Evolutionary conservation across 2,888 invertebrate genomes (phyloP).

Genomic region (Lissonota sp.): DNA sequence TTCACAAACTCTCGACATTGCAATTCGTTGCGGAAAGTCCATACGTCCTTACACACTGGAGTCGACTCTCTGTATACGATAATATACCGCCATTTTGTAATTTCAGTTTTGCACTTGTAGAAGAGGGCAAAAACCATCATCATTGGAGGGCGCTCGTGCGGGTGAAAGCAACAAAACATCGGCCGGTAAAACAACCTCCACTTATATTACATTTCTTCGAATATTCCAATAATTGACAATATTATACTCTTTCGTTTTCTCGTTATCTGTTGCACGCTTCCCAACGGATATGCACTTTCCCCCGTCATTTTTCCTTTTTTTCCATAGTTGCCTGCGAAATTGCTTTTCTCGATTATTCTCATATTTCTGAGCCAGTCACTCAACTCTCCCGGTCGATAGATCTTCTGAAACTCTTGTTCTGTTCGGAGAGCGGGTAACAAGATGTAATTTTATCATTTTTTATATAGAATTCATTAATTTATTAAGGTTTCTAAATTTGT

Average conservation of each 20-base stretch:
- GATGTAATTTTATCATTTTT: no score
- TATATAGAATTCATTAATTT: no score
- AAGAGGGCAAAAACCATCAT: slow-evolving; percentile 13
- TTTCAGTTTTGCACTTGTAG: slow-evolving; percentile 52
- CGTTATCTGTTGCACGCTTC: slow-evolving; percentile 50
- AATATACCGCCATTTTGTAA: slow-evolving; percentile 43
- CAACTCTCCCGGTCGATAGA: no score
- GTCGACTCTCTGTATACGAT: no score
- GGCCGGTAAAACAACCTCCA: no score
- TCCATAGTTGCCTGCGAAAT: background rate
- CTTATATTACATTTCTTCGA: slow-evolving; percentile 11
- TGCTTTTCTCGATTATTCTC: slow-evolving; percentile 23
- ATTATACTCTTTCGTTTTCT: slow-evolving; percentile 57
- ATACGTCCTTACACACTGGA: slow-evolving; percentile 47
- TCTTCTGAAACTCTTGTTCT: no score
- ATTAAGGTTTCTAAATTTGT: no score
- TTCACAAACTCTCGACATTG: slow-evolving; percentile 57
- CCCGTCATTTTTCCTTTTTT: slow-evolving; percentile 37
- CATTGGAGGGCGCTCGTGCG: slow-evolving; percentile 46
- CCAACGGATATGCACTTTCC: slow-evolving; percentile 68
- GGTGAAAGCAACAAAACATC: slow-evolving; percentile 59
- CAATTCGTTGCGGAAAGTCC: slow-evolving; percentile 18
- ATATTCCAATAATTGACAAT: slow-evolving; percentile 63
- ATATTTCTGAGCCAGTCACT: slow-evolving; percentile 8
- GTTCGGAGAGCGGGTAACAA: no score